A percentile compares a stretch with the other conserved stretches of the same genome.
phyloP scores from a whole-genome alignment of 2,888 invertebrate species.

The Leptinotarsa juncta region DNA sequence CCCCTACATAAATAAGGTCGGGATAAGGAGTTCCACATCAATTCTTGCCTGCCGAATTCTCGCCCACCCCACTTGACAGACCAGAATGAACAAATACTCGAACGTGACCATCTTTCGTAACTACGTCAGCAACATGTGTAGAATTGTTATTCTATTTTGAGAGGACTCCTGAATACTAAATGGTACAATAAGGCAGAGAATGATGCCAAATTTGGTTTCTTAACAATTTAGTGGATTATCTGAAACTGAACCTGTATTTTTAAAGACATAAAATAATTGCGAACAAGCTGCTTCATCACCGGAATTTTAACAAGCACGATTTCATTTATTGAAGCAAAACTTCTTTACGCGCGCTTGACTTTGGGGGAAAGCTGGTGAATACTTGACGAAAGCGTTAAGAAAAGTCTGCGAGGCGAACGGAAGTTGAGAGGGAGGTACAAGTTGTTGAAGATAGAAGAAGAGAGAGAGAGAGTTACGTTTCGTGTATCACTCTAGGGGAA shows the following conservation, averaged over 20 bases:
- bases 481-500: too few species aligned
- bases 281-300: too few species aligned
- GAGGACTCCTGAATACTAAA: background rate
- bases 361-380: too few species aligned
- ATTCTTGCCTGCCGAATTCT: conserved; percentile 3
- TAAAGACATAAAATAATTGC: too few species aligned
- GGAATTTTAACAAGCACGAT: too few species aligned
- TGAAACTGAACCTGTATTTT: background rate
- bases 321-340: too few species aligned
- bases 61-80: background rate
- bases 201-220: background rate
- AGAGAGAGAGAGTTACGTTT: too few species aligned
- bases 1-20: background rate
- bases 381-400: too few species aligned
- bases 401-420: too few species aligned
- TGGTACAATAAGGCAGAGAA: background rate
- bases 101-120: conserved; percentile 12
- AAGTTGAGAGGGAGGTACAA: too few species aligned
- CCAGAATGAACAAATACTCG: conserved; percentile 5
- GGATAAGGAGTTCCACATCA: background rate
- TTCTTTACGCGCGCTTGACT: too few species aligned
- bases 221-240: background rate
- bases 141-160: background rate
- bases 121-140: background rate
- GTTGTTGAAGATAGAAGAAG: too few species aligned